A percentile compares a stretch with the other conserved stretches of the same genome.
Conservation (phyloP, 2,113 vertebrate species). For the Melanocharis versteri region DNA sequence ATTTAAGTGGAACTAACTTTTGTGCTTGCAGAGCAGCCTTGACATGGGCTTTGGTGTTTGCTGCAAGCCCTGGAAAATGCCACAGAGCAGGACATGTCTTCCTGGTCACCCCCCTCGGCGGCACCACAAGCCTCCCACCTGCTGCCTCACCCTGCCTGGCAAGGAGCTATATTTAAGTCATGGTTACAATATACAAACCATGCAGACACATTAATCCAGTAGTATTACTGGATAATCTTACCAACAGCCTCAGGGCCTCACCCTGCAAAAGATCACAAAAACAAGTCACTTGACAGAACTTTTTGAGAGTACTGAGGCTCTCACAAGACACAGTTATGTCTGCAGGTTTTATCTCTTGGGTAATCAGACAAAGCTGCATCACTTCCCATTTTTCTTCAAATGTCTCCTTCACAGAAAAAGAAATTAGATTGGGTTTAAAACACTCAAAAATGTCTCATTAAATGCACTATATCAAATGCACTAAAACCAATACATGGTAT, state of each 20-base stretch:
- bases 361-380: not conserved
- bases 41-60: not conserved
- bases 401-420: not conserved
- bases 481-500: not conserved
- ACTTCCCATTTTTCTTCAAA: not conserved
- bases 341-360: not conserved
- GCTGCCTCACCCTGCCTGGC: not conserved
- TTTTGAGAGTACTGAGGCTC: not conserved
- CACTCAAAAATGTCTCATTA: not conserved
- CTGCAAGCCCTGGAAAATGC: not conserved
- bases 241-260: not conserved
- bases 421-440: not conserved
- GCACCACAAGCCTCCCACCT: not conserved
- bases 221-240: not conserved
- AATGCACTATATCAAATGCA: not conserved
- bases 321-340: not conserved
- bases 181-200: not conserved
- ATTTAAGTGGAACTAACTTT: not conserved
- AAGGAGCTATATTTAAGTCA: not conserved
- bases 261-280: not conserved
- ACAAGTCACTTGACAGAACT: not conserved
- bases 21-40: not conserved
- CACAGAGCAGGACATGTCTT: not conserved
- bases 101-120: fast-evolving
- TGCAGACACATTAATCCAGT: not conserved